These are phyloP conservation scores for Conops quadrifasciatus DNA, from an alignment of 2,888 invertebrate genomes.

Conservation along the genomic window DNA sequence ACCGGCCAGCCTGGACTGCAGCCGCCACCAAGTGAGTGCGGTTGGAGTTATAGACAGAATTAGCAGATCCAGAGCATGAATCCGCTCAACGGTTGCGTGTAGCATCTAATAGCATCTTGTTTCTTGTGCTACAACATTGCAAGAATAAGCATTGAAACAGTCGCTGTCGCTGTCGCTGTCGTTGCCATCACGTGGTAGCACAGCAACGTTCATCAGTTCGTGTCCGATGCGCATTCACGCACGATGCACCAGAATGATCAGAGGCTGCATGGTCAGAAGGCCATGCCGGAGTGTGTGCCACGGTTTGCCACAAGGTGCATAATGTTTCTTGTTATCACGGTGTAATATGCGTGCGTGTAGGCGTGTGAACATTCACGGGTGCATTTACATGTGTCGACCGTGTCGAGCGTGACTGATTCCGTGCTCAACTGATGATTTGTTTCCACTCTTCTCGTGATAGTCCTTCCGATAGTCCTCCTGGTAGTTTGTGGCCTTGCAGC, in stretches of 20 bases:
- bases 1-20: background rate
- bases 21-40: background rate
- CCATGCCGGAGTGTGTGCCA: background rate
- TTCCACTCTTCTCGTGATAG: too few relatives aligned
- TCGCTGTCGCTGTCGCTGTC: background rate
- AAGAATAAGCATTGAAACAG: constrained; percentile 4
- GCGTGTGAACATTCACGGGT: constrained; percentile 22
- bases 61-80: too few relatives aligned
- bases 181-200: background rate
- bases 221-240: constrained; percentile 16
- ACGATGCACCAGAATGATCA: background rate
- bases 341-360: background rate
- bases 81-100: too few relatives aligned
- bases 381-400: constrained; percentile 12
- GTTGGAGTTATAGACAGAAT: too few relatives aligned
- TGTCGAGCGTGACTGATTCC: too few relatives aligned
- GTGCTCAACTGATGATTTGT: too few relatives aligned
- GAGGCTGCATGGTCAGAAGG: background rate
- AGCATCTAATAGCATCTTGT: too few relatives aligned
- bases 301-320: background rate
- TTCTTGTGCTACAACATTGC: background rate
- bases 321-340: background rate
- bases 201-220: constrained; percentile 25
- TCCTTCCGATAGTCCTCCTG: too few relatives aligned
- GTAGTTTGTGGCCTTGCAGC: too few relatives aligned